Evolutionary conservation across 1,140 invertebrate species (phyloP).

Genomic region (Listronotus oregonensis): DNA sequence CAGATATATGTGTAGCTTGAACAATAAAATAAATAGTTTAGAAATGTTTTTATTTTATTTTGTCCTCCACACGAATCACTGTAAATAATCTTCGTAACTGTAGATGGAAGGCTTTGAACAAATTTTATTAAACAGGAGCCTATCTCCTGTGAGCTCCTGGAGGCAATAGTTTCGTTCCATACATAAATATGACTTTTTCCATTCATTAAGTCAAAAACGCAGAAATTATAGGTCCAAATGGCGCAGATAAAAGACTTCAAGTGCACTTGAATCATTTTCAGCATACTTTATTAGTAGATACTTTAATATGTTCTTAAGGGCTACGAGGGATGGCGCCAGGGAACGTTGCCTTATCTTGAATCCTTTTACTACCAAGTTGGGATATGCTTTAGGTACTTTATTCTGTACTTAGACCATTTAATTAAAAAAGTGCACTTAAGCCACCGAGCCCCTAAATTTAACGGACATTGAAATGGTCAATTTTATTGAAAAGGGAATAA

Average conservation of each 20-base stretch:
- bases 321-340: too few species aligned
- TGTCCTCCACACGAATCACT: neutral
- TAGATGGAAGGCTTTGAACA: conserved; percentile 12
- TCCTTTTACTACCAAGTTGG: too few species aligned
- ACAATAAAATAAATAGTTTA: conserved; percentile 18
- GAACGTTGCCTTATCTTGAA: too few species aligned
- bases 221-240: conserved; percentile 14
- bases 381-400: too few species aligned
- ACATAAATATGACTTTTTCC: conserved; percentile 14
- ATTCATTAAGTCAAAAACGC: conserved; percentile 4
- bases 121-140: conserved; percentile 4
- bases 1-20: conserved; percentile 8
- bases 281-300: too few species aligned
- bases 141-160: conserved; percentile 7
- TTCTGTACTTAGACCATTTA: too few species aligned
- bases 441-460: too few species aligned
- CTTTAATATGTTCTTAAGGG: too few species aligned
- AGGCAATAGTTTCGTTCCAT: conserved; percentile 13
- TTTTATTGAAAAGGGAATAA: too few species aligned
- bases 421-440: too few species aligned
- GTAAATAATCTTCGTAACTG: conserved; percentile 9
- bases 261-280: too few species aligned
- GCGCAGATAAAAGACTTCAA: conserved; percentile 11
- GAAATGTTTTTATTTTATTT: conserved; percentile 10
- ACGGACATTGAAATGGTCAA: too few species aligned